Base-by-base conservation (phyloP, 2,113 vertebrate species). In the Pelecanus crispus region DNA sequence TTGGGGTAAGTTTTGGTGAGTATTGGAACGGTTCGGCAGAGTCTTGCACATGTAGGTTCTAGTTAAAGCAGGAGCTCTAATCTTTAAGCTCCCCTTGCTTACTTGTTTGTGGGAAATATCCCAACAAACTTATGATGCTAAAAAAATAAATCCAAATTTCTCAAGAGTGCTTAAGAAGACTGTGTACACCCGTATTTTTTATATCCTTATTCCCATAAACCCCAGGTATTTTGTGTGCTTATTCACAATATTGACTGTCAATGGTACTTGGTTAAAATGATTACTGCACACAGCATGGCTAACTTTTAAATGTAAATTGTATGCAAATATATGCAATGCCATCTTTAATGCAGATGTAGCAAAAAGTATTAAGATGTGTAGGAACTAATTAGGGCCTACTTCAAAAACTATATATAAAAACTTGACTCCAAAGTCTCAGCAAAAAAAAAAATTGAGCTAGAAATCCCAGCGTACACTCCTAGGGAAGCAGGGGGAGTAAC, bases 321-420 rank as follows among this genome's bases (percentile, higher is more conserved):
- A 98, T 98, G 98, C 94, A 98, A 98, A 98, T 98, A 55, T 97
- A 98, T 98, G 97, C 98, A 97, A 98, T 94, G 79, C 91, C 95
- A 97, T 98, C 97, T 97, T 98, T 98, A 98, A 98, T 98, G 98
- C 97, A 98, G 98, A 98, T 97, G 96, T 97, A 98, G 97, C 98
- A 98, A 96, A 97, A 98, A 97, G 95, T 97, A 98, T 97, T 98
- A 98, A 98, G 97, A 98, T 97, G 94, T 98, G 97, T 94, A 95
- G 88, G 88, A 95, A 96, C 97, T 98, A 98, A 98, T 98, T 98
- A 98, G 97, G 97, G 97, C 96, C 97, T 98, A 98, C 98, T 98
- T 98, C 98, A 98, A 98, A 98, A 98, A 98, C 96, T 97, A 97
- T 95, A 97, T 83, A 98, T 91, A 96, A 98, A 92, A 95, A 97